Evolutionary conservation across 2,888 invertebrate species (phyloP).

Genomic region (Melipona bicolor): DNA sequence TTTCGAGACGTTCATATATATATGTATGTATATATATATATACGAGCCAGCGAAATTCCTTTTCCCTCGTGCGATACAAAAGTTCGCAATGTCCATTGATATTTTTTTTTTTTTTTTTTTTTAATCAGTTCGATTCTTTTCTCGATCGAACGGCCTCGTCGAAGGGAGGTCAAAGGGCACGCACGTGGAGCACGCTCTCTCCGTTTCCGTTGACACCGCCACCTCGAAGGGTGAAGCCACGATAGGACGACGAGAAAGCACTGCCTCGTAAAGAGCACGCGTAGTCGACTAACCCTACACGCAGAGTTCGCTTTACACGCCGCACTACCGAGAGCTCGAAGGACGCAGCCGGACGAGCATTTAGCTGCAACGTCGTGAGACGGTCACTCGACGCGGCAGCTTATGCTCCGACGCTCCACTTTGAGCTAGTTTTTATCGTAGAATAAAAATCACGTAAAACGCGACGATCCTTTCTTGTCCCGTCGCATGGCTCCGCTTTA

Average conservation of each 20-base stretch:
- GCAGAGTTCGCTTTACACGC: background rate
- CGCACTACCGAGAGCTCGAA: background rate
- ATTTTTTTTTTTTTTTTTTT: slow-evolving; percentile 22
- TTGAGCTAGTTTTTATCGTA: background rate
- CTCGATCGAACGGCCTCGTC: slow-evolving; percentile 23
- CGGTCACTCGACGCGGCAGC: slow-evolving; percentile 61
- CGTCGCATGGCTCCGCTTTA: background rate
- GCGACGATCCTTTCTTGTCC: background rate
- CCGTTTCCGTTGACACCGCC: background rate
- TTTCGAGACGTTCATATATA: background rate
- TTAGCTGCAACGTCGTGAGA: slow-evolving; percentile 58
- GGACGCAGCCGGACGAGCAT: slow-evolving; percentile 28
- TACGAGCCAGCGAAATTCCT: background rate
- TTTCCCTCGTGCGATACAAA: slow-evolving; percentile 4
- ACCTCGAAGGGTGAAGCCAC: background rate
- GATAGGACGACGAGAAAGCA: slow-evolving; percentile 1
- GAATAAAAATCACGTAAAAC: background rate
- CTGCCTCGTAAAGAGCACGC: background rate
- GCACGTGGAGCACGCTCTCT: slow-evolving; percentile 6
- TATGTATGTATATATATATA: too few species aligned
- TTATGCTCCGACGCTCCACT: slow-evolving; percentile 31
- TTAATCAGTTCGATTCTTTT: slow-evolving; percentile 52
- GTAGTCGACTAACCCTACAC: background rate
- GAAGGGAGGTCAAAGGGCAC: slow-evolving; percentile 9
- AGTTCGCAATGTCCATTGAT: slow-evolving; percentile 39